A percentile compares a stretch with the other conserved stretches of the same genome.
Conservation (phyloP, 2,113 vertebrate species). For the Lota lota region DNA sequence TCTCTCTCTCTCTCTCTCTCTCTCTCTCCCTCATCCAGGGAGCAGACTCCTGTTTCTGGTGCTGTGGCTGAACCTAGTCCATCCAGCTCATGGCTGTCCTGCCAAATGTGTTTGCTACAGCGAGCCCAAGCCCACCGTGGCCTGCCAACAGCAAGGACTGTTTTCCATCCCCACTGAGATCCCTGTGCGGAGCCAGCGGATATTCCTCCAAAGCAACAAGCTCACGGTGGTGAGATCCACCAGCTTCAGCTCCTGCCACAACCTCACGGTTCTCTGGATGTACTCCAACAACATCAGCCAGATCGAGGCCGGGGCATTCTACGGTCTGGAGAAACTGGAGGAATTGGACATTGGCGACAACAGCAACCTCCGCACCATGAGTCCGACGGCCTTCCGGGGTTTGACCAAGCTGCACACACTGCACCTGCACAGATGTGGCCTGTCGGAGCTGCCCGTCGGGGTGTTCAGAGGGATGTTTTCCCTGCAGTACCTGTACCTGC, state of each 20-base stretch:
- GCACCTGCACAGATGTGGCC: constrained; percentile 91
- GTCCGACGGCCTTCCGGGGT: constrained; percentile 86
- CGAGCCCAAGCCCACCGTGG: constrained; percentile 90
- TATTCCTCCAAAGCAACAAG: constrained; percentile 95
- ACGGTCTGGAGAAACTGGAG: constrained; percentile 87
- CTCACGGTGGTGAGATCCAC: constrained; percentile 84
- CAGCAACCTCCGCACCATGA: constrained; percentile 84
- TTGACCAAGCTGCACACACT: constrained; percentile 90
- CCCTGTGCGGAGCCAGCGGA: constrained; percentile 88
- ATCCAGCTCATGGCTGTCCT: constrained; percentile 82
- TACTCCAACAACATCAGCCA: constrained; percentile 93
- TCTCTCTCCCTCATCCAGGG: constrained; percentile 68
- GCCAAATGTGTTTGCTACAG: constrained; percentile 93
- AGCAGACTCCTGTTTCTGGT: constrained; percentile 88
- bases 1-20: constrained; percentile 18
- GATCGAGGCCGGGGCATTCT: constrained; percentile 88
- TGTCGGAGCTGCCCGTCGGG: constrained; percentile 85
- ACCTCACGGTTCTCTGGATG: constrained; percentile 93
- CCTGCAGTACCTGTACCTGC: constrained; percentile 94
- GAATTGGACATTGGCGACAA: constrained; percentile 97
- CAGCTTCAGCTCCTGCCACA: constrained; percentile 89
- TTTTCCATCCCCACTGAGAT: constrained; percentile 88
- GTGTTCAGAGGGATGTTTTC: constrained; percentile 90
- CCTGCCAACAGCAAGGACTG: constrained; percentile 95
- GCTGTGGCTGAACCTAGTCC: constrained; percentile 86